Evolutionary conservation across 2,888 invertebrate genomes (phyloP).

Genomic region (Rhabditophanes sp.): DNA sequence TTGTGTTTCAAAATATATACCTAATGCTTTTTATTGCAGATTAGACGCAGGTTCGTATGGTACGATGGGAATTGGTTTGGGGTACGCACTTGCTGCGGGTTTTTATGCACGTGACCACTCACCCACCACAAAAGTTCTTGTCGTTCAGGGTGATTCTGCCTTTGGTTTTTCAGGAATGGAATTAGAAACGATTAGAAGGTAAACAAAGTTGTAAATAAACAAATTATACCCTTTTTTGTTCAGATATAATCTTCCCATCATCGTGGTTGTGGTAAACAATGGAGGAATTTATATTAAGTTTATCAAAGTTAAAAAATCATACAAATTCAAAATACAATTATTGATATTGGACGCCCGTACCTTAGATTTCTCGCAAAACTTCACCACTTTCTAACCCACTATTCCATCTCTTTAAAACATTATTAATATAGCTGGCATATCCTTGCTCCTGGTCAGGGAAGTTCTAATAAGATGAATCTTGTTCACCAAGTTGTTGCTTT

Average conservation of each 20-base stretch:
- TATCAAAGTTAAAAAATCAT: too few species aligned
- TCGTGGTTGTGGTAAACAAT: constrained; percentile 80
- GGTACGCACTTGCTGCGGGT: constrained; percentile 58
- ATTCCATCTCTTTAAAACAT: too few species aligned
- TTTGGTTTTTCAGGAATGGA: constrained; percentile 98
- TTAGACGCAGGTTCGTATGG: constrained; percentile 58
- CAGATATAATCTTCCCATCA: constrained; percentile 75
- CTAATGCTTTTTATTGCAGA: constrained; percentile 48
- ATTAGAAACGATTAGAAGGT: constrained; percentile 76
- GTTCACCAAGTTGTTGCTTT: too few species aligned
- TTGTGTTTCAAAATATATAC: too few species aligned
- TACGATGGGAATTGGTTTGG: constrained; percentile 39
- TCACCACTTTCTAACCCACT: too few species aligned
- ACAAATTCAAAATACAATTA: too few species aligned
- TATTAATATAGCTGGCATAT: too few species aligned
- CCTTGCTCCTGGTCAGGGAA: too few species aligned
- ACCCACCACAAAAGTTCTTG: constrained; percentile 65
- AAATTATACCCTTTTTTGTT: constrained; percentile 8
- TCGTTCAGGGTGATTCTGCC: constrained; percentile 83
- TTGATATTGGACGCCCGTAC: too few species aligned
- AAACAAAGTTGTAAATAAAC: constrained; percentile 1
- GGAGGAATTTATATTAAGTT: constrained; percentile 82
- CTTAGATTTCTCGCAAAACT: too few species aligned
- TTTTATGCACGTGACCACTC: constrained; percentile 67
- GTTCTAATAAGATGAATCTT: too few species aligned